Evolutionary conservation across 2,113 vertebrate genomes (phyloP).

Genomic region (Otolemur garnettii): DNA sequence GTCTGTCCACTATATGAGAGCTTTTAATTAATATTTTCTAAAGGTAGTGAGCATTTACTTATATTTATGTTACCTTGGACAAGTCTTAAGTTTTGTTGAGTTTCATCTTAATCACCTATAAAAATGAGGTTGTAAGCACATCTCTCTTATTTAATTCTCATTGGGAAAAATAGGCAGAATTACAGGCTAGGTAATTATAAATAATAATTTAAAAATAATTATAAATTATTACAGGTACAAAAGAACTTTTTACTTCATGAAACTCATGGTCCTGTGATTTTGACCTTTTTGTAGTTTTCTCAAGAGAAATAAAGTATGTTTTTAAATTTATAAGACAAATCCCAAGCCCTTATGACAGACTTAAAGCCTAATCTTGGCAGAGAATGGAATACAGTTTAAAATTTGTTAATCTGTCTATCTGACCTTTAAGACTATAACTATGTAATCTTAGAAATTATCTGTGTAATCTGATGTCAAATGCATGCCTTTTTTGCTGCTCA

Average conservation of each 20-base stretch:
- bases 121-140: background rate
- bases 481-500: background rate
- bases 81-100: constrained; percentile 5
- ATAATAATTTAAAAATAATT: background rate
- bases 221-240: background rate
- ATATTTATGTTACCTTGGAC: background rate
- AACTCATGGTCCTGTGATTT: background rate
- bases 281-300: background rate
- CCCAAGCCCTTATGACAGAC: background rate
- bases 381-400: background rate
- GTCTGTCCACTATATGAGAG: background rate
- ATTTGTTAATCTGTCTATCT: background rate
- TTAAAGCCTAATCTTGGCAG: background rate
- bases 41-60: background rate
- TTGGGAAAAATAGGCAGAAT: background rate
- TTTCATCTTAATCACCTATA: background rate
- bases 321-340: background rate
- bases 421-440: background rate
- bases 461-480: constrained; percentile 18
- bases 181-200: background rate
- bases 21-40: background rate
- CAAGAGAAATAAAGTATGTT: background rate
- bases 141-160: background rate
- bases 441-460: background rate
- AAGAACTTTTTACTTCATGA: constrained; percentile 1